Evolutionary conservation across 2,888 invertebrate genomes (phyloP).

Genomic region (Cosmorhoe ocellata): DNA sequence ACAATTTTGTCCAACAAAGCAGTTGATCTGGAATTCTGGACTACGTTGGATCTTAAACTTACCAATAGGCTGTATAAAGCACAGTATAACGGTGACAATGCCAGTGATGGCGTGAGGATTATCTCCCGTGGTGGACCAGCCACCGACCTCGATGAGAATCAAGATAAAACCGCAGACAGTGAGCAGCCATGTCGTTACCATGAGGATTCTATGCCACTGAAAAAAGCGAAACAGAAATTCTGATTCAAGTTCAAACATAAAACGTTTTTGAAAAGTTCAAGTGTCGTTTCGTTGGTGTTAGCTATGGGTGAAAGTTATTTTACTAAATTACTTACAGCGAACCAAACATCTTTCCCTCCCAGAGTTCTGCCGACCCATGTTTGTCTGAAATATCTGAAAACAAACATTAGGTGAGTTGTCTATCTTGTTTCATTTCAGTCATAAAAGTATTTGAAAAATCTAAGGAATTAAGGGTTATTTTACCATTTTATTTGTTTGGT

Average conservation of each 20-base stretch:
- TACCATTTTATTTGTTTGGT: no score
- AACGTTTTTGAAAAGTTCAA: no score
- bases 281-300: no score
- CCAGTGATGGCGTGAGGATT: slow-evolving; percentile 94
- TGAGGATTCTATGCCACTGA: slow-evolving; percentile 93
- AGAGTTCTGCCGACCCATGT: slow-evolving; percentile 92
- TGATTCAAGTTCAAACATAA: no score
- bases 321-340: slow-evolving; percentile 86
- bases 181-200: slow-evolving; percentile 90
- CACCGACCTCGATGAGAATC: slow-evolving; percentile 91
- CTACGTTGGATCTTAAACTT: no score
- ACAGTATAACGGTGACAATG: slow-evolving; percentile 88
- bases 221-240: slow-evolving; percentile 26
- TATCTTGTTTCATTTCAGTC: no score
- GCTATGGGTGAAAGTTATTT: no score
- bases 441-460: no score
- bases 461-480: no score
- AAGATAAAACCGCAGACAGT: slow-evolving; percentile 90
- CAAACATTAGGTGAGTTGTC: not conserved
- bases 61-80: slow-evolving; percentile 93
- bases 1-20: no score
- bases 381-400: slow-evolving; percentile 89
- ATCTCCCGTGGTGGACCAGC: slow-evolving; percentile 86
- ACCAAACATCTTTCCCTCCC: slow-evolving; percentile 96
- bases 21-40: no score